phyloP scores from a whole-genome alignment of 2,888 invertebrate species.

The Pterostichus madidus region DNA sequence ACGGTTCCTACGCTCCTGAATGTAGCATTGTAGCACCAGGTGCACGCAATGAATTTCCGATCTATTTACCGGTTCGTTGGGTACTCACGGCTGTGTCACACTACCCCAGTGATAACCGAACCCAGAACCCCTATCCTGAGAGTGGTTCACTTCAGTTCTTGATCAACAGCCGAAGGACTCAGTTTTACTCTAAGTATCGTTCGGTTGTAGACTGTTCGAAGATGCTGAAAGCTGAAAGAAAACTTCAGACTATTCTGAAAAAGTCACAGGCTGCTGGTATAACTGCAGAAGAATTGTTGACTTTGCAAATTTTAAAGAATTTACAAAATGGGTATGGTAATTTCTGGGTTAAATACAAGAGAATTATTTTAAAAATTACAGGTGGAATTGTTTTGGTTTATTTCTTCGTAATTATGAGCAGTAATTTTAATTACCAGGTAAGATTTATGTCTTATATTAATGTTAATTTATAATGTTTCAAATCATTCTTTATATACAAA shows the following conservation, averaged over 20 bases:
- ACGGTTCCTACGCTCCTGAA: no score
- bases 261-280: conserved; percentile 69
- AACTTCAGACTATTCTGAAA: conserved; percentile 69
- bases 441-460: conserved; percentile 20
- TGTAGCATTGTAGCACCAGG: conserved; percentile 65
- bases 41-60: conserved; percentile 69
- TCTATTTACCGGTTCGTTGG: conserved; percentile 70
- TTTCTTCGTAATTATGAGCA: conserved; percentile 39
- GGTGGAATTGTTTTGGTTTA: conserved; percentile 40
- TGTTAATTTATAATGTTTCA: conserved; percentile 7
- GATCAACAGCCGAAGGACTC: conserved; percentile 15
- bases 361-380: conserved; percentile 20
- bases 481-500: no score
- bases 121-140: conserved; percentile 5
- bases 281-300: conserved; percentile 66
- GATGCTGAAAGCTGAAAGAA: conserved; percentile 72
- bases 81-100: conserved; percentile 70
- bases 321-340: neutral
- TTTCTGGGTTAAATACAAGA: conserved; percentile 39
- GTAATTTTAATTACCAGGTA: conserved; percentile 67
- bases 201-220: neutral
- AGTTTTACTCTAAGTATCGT: conserved; percentile 4
- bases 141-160: neutral
- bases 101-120: conserved; percentile 41
- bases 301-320: conserved; percentile 67